These are phyloP conservation scores for Kryptopterus vitreolus DNA, from an alignment of 2,797 vertebrate species.

Conservation along the genomic window DNA sequence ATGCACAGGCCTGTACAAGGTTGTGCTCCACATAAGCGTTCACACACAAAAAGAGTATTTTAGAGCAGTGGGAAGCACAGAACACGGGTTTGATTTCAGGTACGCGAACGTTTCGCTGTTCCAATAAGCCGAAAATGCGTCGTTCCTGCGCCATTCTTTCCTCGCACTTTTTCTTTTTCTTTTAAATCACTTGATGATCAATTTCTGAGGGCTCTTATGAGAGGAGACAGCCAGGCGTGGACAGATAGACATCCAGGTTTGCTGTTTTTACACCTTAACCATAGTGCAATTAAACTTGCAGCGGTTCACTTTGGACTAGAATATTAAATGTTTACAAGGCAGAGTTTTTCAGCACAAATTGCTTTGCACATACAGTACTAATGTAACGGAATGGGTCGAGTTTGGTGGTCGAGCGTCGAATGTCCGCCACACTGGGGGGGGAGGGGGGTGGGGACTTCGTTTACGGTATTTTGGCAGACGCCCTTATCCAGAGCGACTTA, in stretches of 20 bases:
- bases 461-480: no score
- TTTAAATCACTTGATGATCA: not conserved
- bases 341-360: constrained; percentile 41
- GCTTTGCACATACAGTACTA: constrained; percentile 15
- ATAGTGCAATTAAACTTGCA: constrained; percentile 48
- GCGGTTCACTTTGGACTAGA: constrained; percentile 18
- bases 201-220: constrained; percentile 9
- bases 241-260: constrained; percentile 30
- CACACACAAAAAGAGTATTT: not conserved
- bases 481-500: no score
- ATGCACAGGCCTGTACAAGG: not conserved
- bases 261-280: constrained; percentile 44
- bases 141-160: not conserved
- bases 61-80: not conserved
- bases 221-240: constrained; percentile 32
- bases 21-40: not conserved
- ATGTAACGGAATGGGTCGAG: constrained; percentile 10
- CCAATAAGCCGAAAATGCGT: not conserved
- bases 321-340: constrained; percentile 51
- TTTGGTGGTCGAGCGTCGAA: constrained; percentile 22
- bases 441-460: no score
- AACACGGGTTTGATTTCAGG: not conserved
- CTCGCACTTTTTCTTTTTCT: constrained; percentile 13
- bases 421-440: constrained; percentile 6
- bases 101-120: not conserved